These are phyloP conservation scores for Dendropsophus ebraccatus DNA, from an alignment of 2,113 vertebrate species.

Conservation along the genomic window DNA sequence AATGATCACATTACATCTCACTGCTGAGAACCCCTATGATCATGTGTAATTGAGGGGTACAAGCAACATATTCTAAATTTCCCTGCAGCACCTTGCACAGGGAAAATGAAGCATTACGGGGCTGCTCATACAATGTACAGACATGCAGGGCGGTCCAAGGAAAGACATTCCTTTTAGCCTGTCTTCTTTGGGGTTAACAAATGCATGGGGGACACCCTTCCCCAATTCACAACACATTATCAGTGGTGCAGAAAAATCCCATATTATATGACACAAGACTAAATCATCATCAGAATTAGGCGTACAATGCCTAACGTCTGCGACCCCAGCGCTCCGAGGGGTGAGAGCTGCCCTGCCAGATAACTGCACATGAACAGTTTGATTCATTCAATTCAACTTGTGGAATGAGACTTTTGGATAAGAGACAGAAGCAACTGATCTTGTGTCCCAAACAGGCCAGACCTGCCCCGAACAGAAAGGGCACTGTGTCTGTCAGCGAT, in stretches of 20 bases:
- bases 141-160: background rate
- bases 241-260: background rate
- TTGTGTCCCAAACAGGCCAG: constrained; percentile 8
- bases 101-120: background rate
- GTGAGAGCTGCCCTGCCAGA: background rate
- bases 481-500: constrained; percentile 42
- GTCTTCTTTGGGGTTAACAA: background rate
- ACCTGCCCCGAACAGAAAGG: constrained; percentile 40
- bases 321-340: background rate
- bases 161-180: no score
- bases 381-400: constrained; percentile 42
- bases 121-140: background rate
- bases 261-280: background rate
- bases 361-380: constrained; percentile 18
- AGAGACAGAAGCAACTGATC: constrained; percentile 21
- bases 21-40: background rate
- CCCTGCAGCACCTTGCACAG: background rate
- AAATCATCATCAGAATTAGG: background rate
- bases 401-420: constrained; percentile 53
- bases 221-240: background rate
- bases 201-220: background rate
- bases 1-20: background rate
- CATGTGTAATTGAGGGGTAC: background rate
- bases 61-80: background rate
- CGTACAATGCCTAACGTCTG: background rate